Evolutionary conservation across 2,888 invertebrate genomes (phyloP).

Genomic region (Xanthia icteritia): DNA sequence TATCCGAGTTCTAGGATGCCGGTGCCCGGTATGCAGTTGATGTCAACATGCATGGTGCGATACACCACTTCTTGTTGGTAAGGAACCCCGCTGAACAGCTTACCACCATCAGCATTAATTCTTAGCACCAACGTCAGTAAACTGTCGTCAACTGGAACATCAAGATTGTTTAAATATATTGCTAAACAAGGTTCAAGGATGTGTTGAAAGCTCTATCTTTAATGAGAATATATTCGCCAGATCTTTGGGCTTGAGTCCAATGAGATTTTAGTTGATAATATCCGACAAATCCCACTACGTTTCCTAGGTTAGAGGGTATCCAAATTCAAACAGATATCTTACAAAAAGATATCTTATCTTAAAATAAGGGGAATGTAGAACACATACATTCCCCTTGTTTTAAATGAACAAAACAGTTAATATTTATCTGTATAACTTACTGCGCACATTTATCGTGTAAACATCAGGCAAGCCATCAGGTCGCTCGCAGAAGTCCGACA

Average conservation of each 20-base stretch:
- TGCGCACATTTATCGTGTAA: constrained; percentile 86
- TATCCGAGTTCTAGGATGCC: constrained; percentile 83
- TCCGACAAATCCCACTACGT: background rate
- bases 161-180: background rate
- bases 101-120: constrained; percentile 74
- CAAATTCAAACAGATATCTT: background rate
- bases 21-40: constrained; percentile 79
- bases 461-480: constrained; percentile 82
- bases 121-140: constrained; percentile 77
- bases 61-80: constrained; percentile 75
- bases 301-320: background rate
- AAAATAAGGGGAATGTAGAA: too few species aligned
- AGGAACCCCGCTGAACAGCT: constrained; percentile 75
- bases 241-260: background rate
- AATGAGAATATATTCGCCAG: background rate
- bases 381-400: too few species aligned
- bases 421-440: constrained; percentile 76
- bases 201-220: background rate
- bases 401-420: background rate
- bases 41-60: constrained; percentile 74
- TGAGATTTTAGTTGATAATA: background rate
- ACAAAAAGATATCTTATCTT: too few species aligned
- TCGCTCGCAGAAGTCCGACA: constrained; percentile 86
- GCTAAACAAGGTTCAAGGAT: background rate
- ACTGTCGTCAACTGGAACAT: constrained; percentile 73